These are phyloP conservation scores for Epinotia ramella DNA, from an alignment of 2,888 invertebrate genomes.

Conservation along the genomic window DNA sequence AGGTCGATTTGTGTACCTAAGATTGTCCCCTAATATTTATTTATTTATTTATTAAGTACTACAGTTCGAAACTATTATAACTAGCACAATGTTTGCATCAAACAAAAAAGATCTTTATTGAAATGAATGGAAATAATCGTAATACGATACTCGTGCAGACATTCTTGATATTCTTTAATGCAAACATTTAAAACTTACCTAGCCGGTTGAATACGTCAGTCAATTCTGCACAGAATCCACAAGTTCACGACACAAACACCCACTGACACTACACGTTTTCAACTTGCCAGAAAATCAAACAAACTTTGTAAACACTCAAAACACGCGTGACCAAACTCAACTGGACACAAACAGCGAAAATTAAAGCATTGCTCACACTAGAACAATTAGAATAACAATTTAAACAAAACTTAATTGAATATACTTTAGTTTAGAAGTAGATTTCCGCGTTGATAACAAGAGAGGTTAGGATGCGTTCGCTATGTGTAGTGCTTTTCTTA, in stretches of 20 bases:
- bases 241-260: constrained; percentile 39
- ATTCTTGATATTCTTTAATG: constrained; percentile 40
- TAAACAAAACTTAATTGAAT: constrained; percentile 15
- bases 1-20: too few species aligned
- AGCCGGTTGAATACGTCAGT: constrained; percentile 1
- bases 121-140: background rate
- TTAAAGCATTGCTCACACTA: constrained; percentile 16
- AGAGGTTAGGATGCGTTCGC: constrained; percentile 12
- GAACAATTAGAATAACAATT: constrained; percentile 11
- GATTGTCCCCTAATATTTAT: too few species aligned
- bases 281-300: constrained; percentile 42
- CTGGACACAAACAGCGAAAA: constrained; percentile 7
- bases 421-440: background rate
- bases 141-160: constrained; percentile 30
- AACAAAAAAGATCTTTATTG: too few species aligned
- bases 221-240: constrained; percentile 33
- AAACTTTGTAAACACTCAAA: constrained; percentile 43
- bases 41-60: too few species aligned
- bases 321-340: constrained; percentile 20
- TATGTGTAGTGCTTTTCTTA: too few species aligned
- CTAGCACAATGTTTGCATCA: too few species aligned
- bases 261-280: constrained; percentile 26
- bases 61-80: too few species aligned
- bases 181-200: constrained; percentile 42
- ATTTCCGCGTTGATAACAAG: constrained; percentile 26